phyloP scores from a whole-genome alignment of 2,113 vertebrate species.

The Vireo altiloquus region DNA sequence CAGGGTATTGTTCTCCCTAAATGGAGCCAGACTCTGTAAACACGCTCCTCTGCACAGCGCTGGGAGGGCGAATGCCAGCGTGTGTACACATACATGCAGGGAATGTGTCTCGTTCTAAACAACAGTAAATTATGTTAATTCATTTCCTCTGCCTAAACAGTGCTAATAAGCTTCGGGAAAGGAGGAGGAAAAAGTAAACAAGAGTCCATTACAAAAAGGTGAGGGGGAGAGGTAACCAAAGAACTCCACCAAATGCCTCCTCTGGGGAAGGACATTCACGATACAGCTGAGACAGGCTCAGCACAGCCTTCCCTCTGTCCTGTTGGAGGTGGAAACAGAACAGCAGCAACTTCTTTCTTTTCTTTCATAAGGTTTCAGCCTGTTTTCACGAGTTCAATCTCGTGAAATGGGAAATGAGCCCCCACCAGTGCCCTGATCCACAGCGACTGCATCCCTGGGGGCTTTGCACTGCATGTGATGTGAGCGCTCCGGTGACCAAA shows the following conservation, averaged over 20 bases:
- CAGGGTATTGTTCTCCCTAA: constrained; percentile 73
- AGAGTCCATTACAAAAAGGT: constrained; percentile 48
- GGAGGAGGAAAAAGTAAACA: constrained; percentile 66
- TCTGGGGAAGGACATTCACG: not conserved
- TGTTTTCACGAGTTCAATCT: not conserved
- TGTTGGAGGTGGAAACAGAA: not conserved
- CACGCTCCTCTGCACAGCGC: not conserved
- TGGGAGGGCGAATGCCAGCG: not conserved
- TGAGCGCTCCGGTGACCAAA: not conserved
- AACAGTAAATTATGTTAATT: constrained; percentile 86
- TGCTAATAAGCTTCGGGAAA: constrained; percentile 74
- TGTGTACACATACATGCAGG: not conserved
- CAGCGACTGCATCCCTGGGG: accelerated
- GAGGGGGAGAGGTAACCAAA: constrained; percentile 38
- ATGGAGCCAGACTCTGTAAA: constrained; percentile 74
- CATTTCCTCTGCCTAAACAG: constrained; percentile 82
- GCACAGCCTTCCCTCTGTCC: not conserved
- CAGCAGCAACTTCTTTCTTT: not conserved
- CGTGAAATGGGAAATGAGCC: not conserved
- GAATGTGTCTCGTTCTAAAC: constrained; percentile 74
- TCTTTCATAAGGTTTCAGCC: not conserved
- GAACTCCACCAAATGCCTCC: constrained; percentile 31
- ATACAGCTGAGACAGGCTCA: not conserved
- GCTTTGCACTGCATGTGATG: not conserved
- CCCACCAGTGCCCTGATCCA: not conserved